These are phyloP conservation scores for Macropodus opercularis DNA, from an alignment of 2,797 vertebrate species.

Conservation along the genomic window DNA sequence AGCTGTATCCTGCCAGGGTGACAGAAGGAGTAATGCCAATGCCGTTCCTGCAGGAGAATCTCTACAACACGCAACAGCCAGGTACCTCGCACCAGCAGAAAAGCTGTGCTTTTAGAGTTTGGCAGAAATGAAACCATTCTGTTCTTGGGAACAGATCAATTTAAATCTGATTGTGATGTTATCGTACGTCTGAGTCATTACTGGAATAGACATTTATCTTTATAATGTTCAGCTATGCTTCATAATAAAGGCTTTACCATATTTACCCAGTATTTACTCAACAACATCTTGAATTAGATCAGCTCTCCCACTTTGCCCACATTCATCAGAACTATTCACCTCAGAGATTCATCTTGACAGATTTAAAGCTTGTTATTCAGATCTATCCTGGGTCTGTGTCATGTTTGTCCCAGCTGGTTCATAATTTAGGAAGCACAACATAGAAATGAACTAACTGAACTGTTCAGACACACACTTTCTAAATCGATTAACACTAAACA, in stretches of 20 bases:
- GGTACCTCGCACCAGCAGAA: constrained; percentile 60
- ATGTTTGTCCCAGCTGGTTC: not conserved
- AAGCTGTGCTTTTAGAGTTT: not conserved
- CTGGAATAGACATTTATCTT: not conserved
- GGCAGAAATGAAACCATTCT: not conserved
- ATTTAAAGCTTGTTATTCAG: not conserved
- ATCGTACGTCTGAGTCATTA: not conserved
- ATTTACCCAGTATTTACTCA: not conserved
- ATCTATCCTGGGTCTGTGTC: not conserved
- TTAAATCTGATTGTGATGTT: not conserved
- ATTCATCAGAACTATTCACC: not conserved
- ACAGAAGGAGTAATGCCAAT: constrained; percentile 77
- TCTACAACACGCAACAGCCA: constrained; percentile 82
- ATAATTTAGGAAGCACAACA: not conserved
- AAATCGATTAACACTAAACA: constrained; percentile 1
- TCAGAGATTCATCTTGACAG: not conserved
- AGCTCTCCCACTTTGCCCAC: not conserved
- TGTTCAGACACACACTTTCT: too few species aligned
- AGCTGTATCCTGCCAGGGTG: constrained; percentile 72
- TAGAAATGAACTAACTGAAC: too few species aligned
- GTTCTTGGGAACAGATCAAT: not conserved
- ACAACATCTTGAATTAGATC: not conserved
- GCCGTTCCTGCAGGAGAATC: constrained; percentile 86
- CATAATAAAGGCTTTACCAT: not conserved
- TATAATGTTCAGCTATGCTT: not conserved